Conservation (phyloP, 2,113 vertebrate species). For the Podarcis cretensis region DNA sequence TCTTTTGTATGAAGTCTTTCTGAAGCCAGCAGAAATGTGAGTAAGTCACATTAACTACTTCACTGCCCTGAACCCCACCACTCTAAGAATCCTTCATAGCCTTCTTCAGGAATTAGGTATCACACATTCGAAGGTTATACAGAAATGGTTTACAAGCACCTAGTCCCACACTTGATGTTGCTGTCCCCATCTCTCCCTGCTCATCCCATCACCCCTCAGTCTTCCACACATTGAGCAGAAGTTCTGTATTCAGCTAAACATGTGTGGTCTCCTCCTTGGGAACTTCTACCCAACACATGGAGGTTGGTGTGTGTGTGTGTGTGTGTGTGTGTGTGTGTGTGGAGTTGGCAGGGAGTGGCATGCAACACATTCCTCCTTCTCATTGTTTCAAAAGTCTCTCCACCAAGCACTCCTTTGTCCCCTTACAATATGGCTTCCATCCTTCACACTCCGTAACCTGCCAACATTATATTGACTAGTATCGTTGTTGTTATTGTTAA, state of each 20-base stretch:
- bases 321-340: no score
- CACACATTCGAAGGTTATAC: neutral
- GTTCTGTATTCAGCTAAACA: neutral
- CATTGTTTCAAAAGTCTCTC: neutral
- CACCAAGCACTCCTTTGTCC: no score
- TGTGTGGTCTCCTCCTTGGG: no score
- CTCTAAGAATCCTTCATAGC: neutral
- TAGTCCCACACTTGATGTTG: neutral
- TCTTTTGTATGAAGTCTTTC: conserved; percentile 55
- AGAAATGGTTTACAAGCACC: neutral
- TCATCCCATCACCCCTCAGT: neutral
- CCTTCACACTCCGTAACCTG: no score
- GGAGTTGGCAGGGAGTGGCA: neutral
- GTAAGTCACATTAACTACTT: no score
- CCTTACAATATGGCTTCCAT: no score
- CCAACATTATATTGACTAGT: no score
- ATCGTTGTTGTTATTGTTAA: no score
- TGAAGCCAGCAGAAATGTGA: conserved; percentile 10
- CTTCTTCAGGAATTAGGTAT: neutral
- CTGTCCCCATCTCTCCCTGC: neutral
- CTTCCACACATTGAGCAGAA: neutral
- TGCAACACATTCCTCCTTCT: neutral
- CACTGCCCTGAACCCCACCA: neutral
- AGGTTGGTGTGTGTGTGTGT: no score
- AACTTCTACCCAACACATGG: no score